These are phyloP conservation scores for Brenthis daphne DNA, from an alignment of 2,888 invertebrate genomes.

Conservation along the genomic window DNA sequence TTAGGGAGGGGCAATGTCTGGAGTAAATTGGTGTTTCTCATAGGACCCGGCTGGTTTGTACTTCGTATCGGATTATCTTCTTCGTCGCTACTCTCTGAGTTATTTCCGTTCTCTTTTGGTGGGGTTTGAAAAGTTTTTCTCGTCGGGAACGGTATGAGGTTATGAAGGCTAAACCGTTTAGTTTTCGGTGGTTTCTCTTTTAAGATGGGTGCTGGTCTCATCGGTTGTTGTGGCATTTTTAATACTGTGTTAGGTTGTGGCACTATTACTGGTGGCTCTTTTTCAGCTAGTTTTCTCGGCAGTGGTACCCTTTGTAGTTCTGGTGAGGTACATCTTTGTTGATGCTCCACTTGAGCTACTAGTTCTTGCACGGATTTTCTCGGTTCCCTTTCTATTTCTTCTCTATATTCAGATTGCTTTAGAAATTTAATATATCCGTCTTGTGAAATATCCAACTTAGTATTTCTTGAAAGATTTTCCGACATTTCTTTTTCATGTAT, in stretches of 20 bases:
- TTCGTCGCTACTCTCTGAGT: conserved; percentile 83
- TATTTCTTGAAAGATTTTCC: conserved; percentile 56
- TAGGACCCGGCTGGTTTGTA: conserved; percentile 76
- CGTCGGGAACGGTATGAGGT: conserved; percentile 78
- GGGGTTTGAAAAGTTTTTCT: conserved; percentile 76
- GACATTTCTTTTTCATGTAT: conserved; percentile 71
- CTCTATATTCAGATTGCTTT: conserved; percentile 60
- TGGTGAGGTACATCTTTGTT: conserved; percentile 68
- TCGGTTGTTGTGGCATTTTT: conserved; percentile 75
- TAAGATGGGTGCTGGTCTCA: conserved; percentile 71
- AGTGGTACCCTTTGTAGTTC: conserved; percentile 57
- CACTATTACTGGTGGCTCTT: conserved; percentile 53
- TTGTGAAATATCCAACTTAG: conserved; percentile 73
- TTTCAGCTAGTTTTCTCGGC: conserved; percentile 62
- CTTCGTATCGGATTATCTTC: conserved; percentile 77
- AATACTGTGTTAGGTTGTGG: conserved; percentile 55
- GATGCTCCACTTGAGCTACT: conserved; percentile 83
- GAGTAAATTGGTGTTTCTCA: conserved; percentile 79
- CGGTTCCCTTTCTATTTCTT: conserved; percentile 61
- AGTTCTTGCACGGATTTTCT: conserved; percentile 84
- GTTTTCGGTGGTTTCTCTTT: conserved; percentile 76
- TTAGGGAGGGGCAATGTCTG: conserved; percentile 80
- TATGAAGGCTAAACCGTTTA: conserved; percentile 77
- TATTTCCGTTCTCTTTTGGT: conserved; percentile 74
- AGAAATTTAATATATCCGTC: conserved; percentile 77